Evolutionary conservation across 2,113 vertebrate genomes (phyloP), one percentile per base, ranked within the genome.

Genomic region (Xyliphius kryptos): DNA sequence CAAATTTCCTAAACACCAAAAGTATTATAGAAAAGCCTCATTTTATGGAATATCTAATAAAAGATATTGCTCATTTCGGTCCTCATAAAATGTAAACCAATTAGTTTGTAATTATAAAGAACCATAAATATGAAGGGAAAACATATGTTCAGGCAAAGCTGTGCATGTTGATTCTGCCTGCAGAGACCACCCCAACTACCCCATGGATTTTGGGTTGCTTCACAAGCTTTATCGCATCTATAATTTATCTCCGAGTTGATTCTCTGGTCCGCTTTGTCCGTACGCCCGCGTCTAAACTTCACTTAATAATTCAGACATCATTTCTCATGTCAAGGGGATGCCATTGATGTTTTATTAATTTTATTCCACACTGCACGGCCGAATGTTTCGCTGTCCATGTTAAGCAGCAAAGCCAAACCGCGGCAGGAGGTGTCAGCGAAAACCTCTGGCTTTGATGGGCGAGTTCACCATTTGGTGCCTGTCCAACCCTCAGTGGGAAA

Each of bases 221-320:
- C 71, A 77, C 73, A 41, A 38, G 70, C 66, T 6, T 26, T 52
- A 75, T 61, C 2, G 32, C 36, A 71, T 74, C 40, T 58, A 74
- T 72, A 38, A 74, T 72, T 65, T 46, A 69, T 49, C 37, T 21
- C 20, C 49, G 52, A 51, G 56, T 70, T 69, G 70, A 61, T 74
- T 69, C 67, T 60, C 62, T 19, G 48, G 15, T 57, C 41, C 37
- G 32, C 69, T 72, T 66, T 43, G 68, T 64, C 66, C 44, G 65
- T 61, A 44, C 66, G 63, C 43, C 20, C 61, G 54, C 56, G 5
- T 61, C 63, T 56, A 63, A 74, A 60, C 40, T 56, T 21, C 1
- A 61, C 61, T 71, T 7, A 68, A 74, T 71, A 64, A 71, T 71
- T 74, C 32, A 71, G 36, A 49, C 15, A 41, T 16, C 51, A 61